Percentiles rank a stretch among this genome's conserved stretches.
These are phyloP conservation scores for Contarinia nasturtii DNA, from an alignment of 1,140 invertebrate genomes.

Conservation along the genomic window DNA sequence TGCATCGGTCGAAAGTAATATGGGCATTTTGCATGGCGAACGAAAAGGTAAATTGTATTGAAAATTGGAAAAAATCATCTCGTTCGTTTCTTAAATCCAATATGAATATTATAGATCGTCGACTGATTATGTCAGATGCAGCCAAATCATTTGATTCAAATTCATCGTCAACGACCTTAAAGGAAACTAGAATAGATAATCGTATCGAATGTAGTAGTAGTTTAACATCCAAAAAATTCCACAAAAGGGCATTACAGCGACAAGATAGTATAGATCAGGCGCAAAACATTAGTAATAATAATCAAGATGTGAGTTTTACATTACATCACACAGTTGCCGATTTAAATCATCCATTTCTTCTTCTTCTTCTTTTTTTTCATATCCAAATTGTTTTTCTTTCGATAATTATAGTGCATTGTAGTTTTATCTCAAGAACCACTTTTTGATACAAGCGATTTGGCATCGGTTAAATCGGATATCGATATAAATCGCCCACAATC, in stretches of 20 bases:
- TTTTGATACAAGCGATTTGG: slow-evolving; percentile 25
- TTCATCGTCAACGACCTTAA: slow-evolving; percentile 9
- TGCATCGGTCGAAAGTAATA: slow-evolving; percentile 21
- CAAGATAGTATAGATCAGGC: slow-evolving; percentile 13
- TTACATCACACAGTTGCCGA: slow-evolving; percentile 4
- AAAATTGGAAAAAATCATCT: background rate
- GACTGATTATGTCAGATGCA: slow-evolving; percentile 1
- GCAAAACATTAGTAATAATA: slow-evolving; percentile 14
- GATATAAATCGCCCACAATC: slow-evolving; percentile 6
- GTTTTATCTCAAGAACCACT: slow-evolving; percentile 22
- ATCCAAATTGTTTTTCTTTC: background rate
- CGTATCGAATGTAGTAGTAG: slow-evolving; percentile 7
- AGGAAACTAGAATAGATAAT: slow-evolving; percentile 24
- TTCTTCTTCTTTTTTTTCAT: slow-evolving; percentile 5
- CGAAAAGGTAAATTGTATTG: slow-evolving; percentile 15
- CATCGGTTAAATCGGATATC: slow-evolving; percentile 21
- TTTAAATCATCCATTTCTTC: slow-evolving; percentile 4
- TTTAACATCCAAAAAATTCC: slow-evolving; percentile 8
- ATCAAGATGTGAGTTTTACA: slow-evolving; percentile 25
- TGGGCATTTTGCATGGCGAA: slow-evolving; percentile 19
- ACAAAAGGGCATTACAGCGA: slow-evolving; percentile 8
- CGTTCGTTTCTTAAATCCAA: background rate
- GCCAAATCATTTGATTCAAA: slow-evolving; percentile 7
- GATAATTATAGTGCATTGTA: slow-evolving; percentile 8
- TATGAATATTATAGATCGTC: background rate